Evolutionary conservation across 2,113 vertebrate genomes (phyloP).

Genomic region (Mesoclemmys tuberculata): DNA sequence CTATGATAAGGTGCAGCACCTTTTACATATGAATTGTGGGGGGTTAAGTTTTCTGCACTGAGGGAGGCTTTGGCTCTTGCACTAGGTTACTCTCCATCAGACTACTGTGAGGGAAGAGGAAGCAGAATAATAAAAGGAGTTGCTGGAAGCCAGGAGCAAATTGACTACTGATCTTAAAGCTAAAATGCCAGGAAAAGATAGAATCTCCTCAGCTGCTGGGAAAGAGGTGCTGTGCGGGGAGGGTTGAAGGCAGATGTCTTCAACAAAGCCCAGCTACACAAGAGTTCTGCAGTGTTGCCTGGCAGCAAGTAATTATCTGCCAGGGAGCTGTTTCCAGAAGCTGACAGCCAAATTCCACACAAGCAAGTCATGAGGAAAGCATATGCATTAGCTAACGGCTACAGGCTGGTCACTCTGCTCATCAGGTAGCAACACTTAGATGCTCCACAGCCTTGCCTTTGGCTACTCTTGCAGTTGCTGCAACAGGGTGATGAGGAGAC

Average conservation of each 20-base stretch:
- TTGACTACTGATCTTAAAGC: background rate
- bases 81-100: background rate
- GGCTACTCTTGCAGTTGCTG: background rate
- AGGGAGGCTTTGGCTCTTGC: background rate
- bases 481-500: background rate
- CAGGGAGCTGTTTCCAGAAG: conserved; percentile 55
- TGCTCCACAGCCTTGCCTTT: background rate
- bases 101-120: background rate
- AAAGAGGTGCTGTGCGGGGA: conserved; percentile 22
- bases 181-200: conserved; percentile 31
- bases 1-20: background rate
- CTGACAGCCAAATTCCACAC: conserved; percentile 56
- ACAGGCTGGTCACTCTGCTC: background rate
- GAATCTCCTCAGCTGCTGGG: background rate
- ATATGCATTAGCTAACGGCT: background rate
- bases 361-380: conserved; percentile 11
- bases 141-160: background rate
- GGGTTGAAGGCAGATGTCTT: conserved; percentile 55
- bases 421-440: background rate
- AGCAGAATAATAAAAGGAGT: background rate
- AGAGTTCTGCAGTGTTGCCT: conserved; percentile 64
- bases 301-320: conserved; percentile 71
- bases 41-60: background rate
- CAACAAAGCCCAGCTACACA: conserved; percentile 38
- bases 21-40: background rate